Percentiles rank a stretch among this genome's conserved stretches.
These are phyloP conservation scores for Lysandra coridon DNA, from an alignment of 2,888 invertebrate species.

Conservation along the genomic window DNA sequence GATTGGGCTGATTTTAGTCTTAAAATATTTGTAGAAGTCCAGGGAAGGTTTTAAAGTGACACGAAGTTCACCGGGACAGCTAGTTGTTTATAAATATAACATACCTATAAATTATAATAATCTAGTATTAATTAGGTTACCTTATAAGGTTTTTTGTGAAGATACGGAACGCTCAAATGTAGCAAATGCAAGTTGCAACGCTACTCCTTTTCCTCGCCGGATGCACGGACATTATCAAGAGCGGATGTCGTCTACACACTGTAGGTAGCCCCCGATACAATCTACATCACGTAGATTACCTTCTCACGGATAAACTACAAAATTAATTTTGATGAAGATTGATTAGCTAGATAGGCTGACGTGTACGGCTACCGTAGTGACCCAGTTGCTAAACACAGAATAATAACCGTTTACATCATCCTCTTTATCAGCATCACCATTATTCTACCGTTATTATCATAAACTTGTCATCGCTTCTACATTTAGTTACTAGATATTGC, in stretches of 20 bases:
- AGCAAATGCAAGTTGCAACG: background rate
- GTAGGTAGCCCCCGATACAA: background rate
- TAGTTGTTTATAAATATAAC: too few species aligned
- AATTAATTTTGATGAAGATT: constrained; percentile 29
- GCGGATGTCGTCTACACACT: background rate
- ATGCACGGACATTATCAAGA: background rate
- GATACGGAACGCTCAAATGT: background rate
- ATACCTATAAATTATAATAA: too few species aligned
- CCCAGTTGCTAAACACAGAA: constrained; percentile 10
- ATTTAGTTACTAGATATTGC: background rate
- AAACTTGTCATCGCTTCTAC: background rate
- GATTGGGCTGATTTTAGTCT: too few species aligned
- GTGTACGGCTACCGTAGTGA: background rate
- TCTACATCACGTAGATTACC: constrained; percentile 13
- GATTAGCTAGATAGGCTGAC: constrained; percentile 17
- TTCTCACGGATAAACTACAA: constrained; percentile 12
- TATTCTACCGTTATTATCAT: background rate
- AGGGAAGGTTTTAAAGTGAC: too few species aligned
- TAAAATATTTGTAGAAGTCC: too few species aligned
- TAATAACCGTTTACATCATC: constrained; percentile 15
- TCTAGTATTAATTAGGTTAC: too few species aligned
- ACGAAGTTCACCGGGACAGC: too few species aligned
- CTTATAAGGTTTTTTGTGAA: too few species aligned
- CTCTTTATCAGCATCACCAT: background rate
- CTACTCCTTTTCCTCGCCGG: background rate